These are phyloP conservation scores for Troides aeacus DNA, from an alignment of 2,888 invertebrate genomes.

Conservation along the genomic window DNA sequence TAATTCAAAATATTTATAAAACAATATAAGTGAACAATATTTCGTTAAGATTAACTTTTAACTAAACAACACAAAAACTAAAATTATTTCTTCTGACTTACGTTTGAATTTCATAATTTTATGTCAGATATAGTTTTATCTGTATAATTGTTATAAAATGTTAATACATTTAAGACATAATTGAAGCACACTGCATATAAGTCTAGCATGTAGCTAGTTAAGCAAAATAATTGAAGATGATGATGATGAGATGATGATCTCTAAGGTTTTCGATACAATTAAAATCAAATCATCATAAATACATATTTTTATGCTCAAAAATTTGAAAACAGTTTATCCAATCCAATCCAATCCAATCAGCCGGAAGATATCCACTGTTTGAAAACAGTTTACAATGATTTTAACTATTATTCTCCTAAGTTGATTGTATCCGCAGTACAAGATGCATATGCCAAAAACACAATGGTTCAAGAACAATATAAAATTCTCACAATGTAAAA, in stretches of 20 bases:
- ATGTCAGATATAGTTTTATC: too few species aligned
- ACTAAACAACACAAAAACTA: too few species aligned
- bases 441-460: slow-evolving; percentile 5
- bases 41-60: not conserved
- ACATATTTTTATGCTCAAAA: not conserved
- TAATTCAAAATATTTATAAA: not conserved
- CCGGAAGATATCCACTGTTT: too few species aligned
- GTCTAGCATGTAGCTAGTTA: not conserved
- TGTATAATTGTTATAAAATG: too few species aligned
- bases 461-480: slow-evolving; percentile 19
- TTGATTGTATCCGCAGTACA: not conserved
- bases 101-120: too few species aligned
- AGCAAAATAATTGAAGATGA: not conserved
- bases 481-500: slow-evolving; percentile 29
- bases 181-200: not conserved
- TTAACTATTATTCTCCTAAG: not conserved
- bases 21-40: not conserved
- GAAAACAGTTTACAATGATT: not conserved
- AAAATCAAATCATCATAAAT: not conserved
- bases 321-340: not conserved
- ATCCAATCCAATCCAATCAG: too few species aligned
- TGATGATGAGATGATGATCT: too few species aligned
- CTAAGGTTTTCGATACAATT: not conserved
- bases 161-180: too few species aligned
- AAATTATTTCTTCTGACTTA: too few species aligned